Base-by-base conservation (phyloP, 35 echinoderm and acorn worm species). In the Ptychodera flava region DNA sequence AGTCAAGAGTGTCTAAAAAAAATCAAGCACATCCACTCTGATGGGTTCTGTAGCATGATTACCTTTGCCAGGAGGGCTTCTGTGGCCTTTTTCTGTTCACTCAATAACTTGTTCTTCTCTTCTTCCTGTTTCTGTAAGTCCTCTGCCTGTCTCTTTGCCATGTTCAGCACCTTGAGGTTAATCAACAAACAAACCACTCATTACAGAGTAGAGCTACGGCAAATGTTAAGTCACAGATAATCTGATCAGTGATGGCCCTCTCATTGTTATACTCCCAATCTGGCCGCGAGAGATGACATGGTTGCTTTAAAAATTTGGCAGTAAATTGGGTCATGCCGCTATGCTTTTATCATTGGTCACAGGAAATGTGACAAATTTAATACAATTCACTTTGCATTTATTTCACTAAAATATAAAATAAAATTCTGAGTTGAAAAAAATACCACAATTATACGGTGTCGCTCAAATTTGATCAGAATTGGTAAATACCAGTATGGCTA, bases 91-190 rank as follows among this genome's bases (percentile, higher is more conserved):
- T 88, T 90, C 35, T 93, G 90, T 30, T 91, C 95, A 14, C 77
- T 80, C 30, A 88, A 27, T 37, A 97, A 32, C 81, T 38, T 91
- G 28, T 84, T 31, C 32, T 80, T 89, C 53, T 93, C 95, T 78
- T 92, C 89, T 88, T 97, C 95, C 37, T 79, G 85, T n/a, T 83
- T 80, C 82, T 97, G 87, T 27, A 88, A 79, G 76, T 97, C 95
- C 1, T 36, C 86, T 27, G 95, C 95, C 76, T 97, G 92, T 37
- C 92, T 85, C 87, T 87, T 86, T 29, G 95, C 92, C 16, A 93
- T 16, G n/a, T 81, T 87, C 32, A 97, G 37, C 87, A 97, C 87
- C 95, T 97, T n/a, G n/a, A n/a, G n/a, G n/a, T n/a, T n/a, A n/a
- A n/a, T n/a, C n/a, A n/a, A n/a, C n/a, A n/a, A n/a, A 36, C 32